Base-by-base conservation (phyloP, 2,888 invertebrate genomes). In the Monochamus alternatus region DNA sequence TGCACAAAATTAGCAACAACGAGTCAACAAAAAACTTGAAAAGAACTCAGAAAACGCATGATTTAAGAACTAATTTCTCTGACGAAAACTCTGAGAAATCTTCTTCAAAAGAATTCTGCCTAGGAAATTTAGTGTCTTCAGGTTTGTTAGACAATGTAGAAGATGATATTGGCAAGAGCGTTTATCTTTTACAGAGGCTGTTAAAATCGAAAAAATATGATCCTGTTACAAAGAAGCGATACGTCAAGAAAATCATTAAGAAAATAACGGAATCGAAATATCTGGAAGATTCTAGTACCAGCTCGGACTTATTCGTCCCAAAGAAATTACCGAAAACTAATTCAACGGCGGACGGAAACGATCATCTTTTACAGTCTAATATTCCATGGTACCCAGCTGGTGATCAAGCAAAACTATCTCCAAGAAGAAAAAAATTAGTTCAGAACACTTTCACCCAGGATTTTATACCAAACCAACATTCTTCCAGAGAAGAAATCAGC, bases 201-300 rank as follows among this genome's bases (percentile, higher is more conserved):
- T 87, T 94, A 14, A 90, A 92, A 78, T 90, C 91, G 43, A 91
- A 92, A 78, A 91, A 91, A 80, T 91, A 92, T 79, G 91, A 93
- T 86, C 87, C 90, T 14, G 88, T 90, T 51, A 89, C 92, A 4
- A 94, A 93, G 86, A 92, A 92, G 80, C 90, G 91, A 82, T 90
- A 94, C 63, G 90, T 94, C 14, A 93, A 92, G 83, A 92, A 92
- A 84, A 91, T 94, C 69, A 92, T 94, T 0, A 90, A 92, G 78
- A 91, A 92, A 85, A 89, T 94, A 12, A 87, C 93, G 0, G 91
- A 90, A 63, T 90, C 91, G 0, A 92, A 90, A 79, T 93, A 93
- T 84, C 90, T 90, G 63, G 92, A 92, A 84, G 93, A 93, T 78
- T 90, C 90, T 55, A 90, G 88, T 77, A 88, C 88, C 3, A 90